Conservation (phyloP, 2,113 vertebrate species). For the Oreochromis spilurus region DNA sequence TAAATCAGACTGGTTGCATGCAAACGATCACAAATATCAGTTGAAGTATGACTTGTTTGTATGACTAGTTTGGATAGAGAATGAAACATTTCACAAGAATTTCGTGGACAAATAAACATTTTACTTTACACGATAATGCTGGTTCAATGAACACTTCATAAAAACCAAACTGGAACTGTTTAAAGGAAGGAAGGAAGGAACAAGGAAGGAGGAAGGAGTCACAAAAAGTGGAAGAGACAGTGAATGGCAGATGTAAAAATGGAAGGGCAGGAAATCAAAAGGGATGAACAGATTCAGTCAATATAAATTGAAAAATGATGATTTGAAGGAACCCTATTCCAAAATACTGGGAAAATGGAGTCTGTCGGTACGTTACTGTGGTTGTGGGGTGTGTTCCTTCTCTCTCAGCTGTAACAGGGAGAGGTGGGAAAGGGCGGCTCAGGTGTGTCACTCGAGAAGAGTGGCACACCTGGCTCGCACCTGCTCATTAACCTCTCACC, state of each 20-base stretch:
- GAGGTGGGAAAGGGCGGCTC: neutral
- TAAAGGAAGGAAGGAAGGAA: neutral
- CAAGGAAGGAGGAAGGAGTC: neutral
- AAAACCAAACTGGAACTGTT: neutral
- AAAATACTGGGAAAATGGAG: neutral
- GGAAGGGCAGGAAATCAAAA: neutral
- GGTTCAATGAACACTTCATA: neutral
- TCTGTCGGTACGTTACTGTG: neutral
- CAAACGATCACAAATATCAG: neutral
- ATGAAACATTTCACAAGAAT: fast-evolving
- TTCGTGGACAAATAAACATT: neutral
- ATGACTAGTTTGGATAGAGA: neutral
- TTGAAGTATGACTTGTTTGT: neutral
- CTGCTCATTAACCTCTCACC: neutral
- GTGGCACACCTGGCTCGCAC: neutral
- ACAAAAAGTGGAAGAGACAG: neutral
- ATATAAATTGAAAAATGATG: neutral
- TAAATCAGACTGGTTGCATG: neutral
- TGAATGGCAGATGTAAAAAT: fast-evolving
- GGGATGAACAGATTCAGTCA: neutral
- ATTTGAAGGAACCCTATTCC: neutral
- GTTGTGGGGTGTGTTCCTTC: neutral
- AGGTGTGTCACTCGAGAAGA: neutral
- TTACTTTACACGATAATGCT: neutral
- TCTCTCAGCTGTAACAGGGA: neutral